Base-by-base conservation (phyloP, 2,113 vertebrate genomes). In the Eurystomus gularis region DNA sequence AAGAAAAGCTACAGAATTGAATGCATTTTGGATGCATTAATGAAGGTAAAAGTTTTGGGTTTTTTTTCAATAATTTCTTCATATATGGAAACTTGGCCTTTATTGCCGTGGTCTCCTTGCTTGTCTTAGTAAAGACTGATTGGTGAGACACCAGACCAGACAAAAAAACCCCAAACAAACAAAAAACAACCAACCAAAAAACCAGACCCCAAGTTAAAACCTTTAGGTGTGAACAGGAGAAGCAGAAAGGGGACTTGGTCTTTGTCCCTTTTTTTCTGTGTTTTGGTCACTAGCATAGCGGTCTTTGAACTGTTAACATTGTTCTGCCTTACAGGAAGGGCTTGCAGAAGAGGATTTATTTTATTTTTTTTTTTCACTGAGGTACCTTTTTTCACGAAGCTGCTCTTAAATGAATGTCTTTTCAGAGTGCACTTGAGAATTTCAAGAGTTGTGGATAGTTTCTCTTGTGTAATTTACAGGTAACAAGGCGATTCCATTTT, bases 1-100 rank as follows among this genome's bases (percentile, higher is more conserved):
- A 3, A 4, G 25, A 25, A 26, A 37, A 42, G 5, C 1, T 37
- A 5, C 20, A 26, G 3, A 64, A 52, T 2, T 26, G 7, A 18
- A 19, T 24, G n/a, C n/a, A 35, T 64, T 81, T 64, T 9, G 4
- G 31, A 14, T 65, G 8, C 19, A 54, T 37, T 83, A 11, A 13
- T 46, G 19, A 46, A 65, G 25, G 69, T 61, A 13, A 11, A 61
- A 11, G 2, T 35, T 17, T 2, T n/a, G n/a, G n/a, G n/a, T 1
- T 19, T 23, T 66, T 90, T 90, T 87, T 57, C 35, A 44, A 3
- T 8, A 16, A 2, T 68, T 40, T 76, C 28, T 82, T 75, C 5
- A 7, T 69, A 11, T 29, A 11, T 72, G 8, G 10, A 13, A 54
- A 14, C 35, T 66, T 81, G 31, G 3, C 28, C 7, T 86, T 84